Evolutionary conservation across 2,888 invertebrate species (phyloP).

Genomic region (Apamea monoglypha): DNA sequence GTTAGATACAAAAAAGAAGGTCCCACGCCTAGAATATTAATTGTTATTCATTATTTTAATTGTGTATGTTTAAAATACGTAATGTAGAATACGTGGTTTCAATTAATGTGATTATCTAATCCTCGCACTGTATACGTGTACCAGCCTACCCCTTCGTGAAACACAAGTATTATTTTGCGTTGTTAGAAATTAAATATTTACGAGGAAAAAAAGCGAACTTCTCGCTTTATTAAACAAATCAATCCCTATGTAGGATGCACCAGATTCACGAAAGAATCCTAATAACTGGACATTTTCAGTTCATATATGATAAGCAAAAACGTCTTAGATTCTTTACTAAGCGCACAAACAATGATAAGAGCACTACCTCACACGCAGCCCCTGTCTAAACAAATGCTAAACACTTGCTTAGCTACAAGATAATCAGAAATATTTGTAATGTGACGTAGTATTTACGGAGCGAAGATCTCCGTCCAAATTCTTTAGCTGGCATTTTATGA

Average conservation of each 20-base stretch:
- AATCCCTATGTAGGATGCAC: background rate
- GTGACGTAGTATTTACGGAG: slow-evolving; percentile 26
- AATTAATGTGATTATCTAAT: background rate
- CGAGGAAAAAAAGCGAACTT: background rate
- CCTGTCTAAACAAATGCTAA: slow-evolving; percentile 5
- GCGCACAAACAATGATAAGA: slow-evolving; percentile 13
- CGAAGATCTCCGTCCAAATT: background rate
- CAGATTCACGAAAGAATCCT: background rate
- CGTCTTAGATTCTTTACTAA: background rate
- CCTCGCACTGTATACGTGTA: background rate
- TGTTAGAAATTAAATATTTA: background rate
- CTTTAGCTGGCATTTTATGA: slow-evolving; percentile 9
- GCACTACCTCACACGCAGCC: slow-evolving; percentile 1
- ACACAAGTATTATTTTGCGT: background rate
- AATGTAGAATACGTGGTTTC: background rate
- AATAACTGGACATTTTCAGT: background rate
- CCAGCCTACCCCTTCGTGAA: background rate
- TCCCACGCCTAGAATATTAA: background rate
- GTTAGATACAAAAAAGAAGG: background rate
- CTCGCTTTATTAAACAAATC: background rate
- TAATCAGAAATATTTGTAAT: slow-evolving; percentile 15
- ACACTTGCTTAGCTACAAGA: slow-evolving; percentile 10
- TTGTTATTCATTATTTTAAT: background rate
- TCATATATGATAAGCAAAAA: background rate
- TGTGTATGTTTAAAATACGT: background rate